These are phyloP conservation scores for Sebastes ruberrimus DNA, from an alignment of 2,797 vertebrate genomes.

Conservation along the genomic window DNA sequence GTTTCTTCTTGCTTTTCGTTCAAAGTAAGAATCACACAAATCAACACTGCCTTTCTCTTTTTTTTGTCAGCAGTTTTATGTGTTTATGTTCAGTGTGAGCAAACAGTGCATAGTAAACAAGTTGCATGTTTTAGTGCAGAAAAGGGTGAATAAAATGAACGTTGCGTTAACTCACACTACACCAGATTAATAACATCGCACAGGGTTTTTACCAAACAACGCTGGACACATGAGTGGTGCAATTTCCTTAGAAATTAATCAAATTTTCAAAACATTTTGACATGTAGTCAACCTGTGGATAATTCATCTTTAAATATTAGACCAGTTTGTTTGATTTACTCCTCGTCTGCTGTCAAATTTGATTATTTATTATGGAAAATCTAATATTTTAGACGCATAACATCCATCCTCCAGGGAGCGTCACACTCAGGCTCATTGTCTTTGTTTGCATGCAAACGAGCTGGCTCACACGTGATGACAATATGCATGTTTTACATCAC, in stretches of 20 bases:
- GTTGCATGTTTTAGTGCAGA: background rate
- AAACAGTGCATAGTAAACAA: background rate
- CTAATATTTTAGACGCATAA: background rate
- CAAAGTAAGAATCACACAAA: background rate
- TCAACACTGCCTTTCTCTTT: background rate
- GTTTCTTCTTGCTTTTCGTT: background rate
- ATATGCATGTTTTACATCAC: background rate
- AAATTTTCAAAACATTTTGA: background rate
- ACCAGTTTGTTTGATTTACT: background rate
- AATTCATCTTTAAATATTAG: background rate
- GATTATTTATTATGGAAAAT: background rate
- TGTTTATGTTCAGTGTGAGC: background rate
- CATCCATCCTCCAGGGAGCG: background rate
- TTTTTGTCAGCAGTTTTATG: background rate
- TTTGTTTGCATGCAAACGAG: slow-evolving; percentile 8
- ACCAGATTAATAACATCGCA: background rate
- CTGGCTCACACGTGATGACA: background rate
- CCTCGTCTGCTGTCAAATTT: background rate
- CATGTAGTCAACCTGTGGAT: background rate
- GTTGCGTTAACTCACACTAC: background rate
- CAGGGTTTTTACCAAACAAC: background rate
- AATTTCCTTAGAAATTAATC: background rate
- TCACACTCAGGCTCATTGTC: background rate
- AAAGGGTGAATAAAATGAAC: background rate
- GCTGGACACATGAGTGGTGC: background rate